Conservation (phyloP, 2,113 vertebrate genomes). For the Dipodomys spectabilis region DNA sequence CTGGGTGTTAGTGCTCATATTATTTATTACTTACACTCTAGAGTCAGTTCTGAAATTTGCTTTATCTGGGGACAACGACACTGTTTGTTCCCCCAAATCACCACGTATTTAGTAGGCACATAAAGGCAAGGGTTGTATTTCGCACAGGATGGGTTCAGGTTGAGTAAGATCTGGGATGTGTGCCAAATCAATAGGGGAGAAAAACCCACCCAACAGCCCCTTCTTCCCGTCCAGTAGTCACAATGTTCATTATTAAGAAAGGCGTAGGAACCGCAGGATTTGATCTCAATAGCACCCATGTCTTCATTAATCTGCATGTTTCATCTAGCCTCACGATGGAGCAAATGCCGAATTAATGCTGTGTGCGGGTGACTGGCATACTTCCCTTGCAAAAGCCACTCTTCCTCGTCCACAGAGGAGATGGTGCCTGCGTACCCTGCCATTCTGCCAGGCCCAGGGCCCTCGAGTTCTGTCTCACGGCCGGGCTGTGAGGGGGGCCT, state of each 20-base stretch:
- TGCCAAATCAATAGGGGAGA: slow-evolving; percentile 97
- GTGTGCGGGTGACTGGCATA: slow-evolving; percentile 87
- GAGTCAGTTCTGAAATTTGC: not conserved
- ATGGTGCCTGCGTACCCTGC: slow-evolving; percentile 89
- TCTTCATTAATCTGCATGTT: slow-evolving; percentile 94
- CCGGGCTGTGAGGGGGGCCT: slow-evolving; percentile 71
- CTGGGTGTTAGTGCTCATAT: slow-evolving; percentile 2
- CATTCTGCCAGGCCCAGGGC: slow-evolving; percentile 81
- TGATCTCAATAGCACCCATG: slow-evolving; percentile 96
- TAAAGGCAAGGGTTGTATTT: slow-evolving; percentile 93
- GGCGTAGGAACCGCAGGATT: slow-evolving; percentile 94
- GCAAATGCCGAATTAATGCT: slow-evolving; percentile 89
- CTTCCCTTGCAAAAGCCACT: slow-evolving; percentile 83
- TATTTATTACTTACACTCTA: slow-evolving; percentile 41
- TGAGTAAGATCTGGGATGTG: slow-evolving; percentile 96
- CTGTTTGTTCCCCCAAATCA: slow-evolving; percentile 79
- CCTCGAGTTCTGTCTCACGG: slow-evolving; percentile 82
- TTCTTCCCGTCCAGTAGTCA: slow-evolving; percentile 94
- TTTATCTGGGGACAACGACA: slow-evolving; percentile 74
- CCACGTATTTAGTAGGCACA: slow-evolving; percentile 87
- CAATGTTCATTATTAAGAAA: slow-evolving; percentile 95
- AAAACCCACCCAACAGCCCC: slow-evolving; percentile 87
- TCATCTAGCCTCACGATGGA: slow-evolving; percentile 91
- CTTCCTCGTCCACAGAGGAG: slow-evolving; percentile 84
- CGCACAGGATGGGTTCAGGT: slow-evolving; percentile 94